phyloP scores from a whole-genome alignment of 2,113 vertebrate genomes.

The Pygoscelis adeliae region DNA sequence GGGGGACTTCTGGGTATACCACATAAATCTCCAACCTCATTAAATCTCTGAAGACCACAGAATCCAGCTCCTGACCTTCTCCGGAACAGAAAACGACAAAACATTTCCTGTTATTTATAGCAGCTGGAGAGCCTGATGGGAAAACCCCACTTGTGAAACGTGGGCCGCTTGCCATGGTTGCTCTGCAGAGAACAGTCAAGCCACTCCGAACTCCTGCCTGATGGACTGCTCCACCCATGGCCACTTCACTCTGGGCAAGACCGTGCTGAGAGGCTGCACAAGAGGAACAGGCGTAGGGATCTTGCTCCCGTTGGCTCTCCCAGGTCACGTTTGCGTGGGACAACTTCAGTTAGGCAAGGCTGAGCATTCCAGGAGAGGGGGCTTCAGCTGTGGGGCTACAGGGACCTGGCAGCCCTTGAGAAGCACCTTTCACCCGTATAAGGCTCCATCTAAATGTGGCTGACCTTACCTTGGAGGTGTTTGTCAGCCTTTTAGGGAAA shows the following conservation, averaged over 20 bases:
- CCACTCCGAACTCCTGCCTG: not conserved
- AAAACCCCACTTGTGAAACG: conserved; percentile 60
- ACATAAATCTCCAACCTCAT: conserved; percentile 3
- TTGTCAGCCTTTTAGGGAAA: not conserved
- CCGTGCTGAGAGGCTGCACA: accelerated
- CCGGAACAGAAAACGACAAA: not conserved
- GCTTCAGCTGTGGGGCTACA: not conserved
- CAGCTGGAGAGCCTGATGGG: conserved; percentile 61
- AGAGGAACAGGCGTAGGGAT: not conserved
- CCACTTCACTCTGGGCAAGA: not conserved
- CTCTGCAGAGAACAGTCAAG: not conserved
- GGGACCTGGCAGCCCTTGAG: not conserved
- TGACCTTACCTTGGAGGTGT: not conserved
- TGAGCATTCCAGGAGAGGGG: not conserved
- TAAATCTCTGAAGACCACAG: conserved; percentile 19
- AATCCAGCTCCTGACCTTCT: conserved; percentile 56
- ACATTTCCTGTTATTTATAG: conserved; percentile 68
- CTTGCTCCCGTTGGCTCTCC: not conserved
- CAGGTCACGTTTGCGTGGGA: not conserved
- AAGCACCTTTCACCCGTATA: accelerated
- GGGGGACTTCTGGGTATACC: not conserved
- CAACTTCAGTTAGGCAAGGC: not conserved
- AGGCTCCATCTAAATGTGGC: not conserved
- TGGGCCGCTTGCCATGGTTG: not conserved
- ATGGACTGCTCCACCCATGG: not conserved